These are phyloP conservation scores for Malaclemys terrapin DNA, from an alignment of 2,113 vertebrate genomes.

Conservation along the genomic window DNA sequence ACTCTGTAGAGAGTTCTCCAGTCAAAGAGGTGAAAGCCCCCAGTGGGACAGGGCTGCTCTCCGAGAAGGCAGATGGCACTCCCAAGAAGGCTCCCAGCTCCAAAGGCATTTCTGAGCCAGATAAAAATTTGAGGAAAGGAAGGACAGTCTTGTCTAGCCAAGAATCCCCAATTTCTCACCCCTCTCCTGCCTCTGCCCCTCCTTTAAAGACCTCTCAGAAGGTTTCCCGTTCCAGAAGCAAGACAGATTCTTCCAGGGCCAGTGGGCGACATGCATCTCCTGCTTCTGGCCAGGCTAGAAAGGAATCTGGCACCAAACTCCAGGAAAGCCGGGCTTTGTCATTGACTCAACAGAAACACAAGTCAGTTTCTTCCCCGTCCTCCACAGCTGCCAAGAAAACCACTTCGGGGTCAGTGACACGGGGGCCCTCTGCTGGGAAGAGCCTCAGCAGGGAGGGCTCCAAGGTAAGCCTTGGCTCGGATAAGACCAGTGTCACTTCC, in stretches of 20 bases:
- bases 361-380: slow-evolving; percentile 76
- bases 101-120: slow-evolving; percentile 82
- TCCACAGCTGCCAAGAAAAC: slow-evolving; percentile 82
- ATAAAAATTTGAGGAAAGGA: slow-evolving; percentile 87
- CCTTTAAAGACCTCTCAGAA: slow-evolving; percentile 82
- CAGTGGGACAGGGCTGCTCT: slow-evolving; percentile 72
- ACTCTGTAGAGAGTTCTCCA: slow-evolving; percentile 85
- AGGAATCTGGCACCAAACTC: slow-evolving; percentile 74
- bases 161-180: slow-evolving; percentile 74
- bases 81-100: slow-evolving; percentile 75
- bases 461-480: slow-evolving; percentile 85
- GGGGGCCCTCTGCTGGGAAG: slow-evolving; percentile 77
- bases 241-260: slow-evolving; percentile 78
- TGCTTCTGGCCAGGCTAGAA: slow-evolving; percentile 81
- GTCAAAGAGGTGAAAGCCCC: slow-evolving; percentile 89
- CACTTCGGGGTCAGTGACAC: slow-evolving; percentile 70
- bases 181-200: slow-evolving; percentile 81
- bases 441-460: slow-evolving; percentile 89
- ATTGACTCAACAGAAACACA: slow-evolving; percentile 82
- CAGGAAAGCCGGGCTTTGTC: slow-evolving; percentile 65
- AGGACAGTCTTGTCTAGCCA: slow-evolving; percentile 80
- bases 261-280: slow-evolving; percentile 81
- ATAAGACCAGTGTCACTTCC: slow-evolving; percentile 72
- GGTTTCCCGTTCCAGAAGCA: slow-evolving; percentile 76
- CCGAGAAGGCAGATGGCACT: slow-evolving; percentile 79